Base-by-base conservation (phyloP, 1,140 invertebrate species). In the Neoseiulus cucumeris region DNA sequence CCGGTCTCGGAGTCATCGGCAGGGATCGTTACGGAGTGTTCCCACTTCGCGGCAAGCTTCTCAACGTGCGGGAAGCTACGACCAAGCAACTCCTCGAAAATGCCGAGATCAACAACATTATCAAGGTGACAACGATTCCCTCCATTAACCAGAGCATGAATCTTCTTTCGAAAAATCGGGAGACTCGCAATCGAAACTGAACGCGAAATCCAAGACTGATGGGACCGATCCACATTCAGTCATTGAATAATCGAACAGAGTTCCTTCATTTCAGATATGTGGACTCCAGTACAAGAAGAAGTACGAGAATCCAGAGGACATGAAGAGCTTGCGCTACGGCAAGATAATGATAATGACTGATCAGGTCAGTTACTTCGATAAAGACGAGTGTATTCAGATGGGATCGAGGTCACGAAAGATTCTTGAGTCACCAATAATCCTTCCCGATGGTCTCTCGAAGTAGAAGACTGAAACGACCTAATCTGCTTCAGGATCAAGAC, bases 331-430 rank as follows among this genome's bases (percentile, higher is more conserved):
- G 7, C 82, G 96, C 59, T 98, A 98, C 75, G 92, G 93, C 47
- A 92, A 90, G 78, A 77, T 99, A 9, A 99, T 99, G 96, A 98
- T 99, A 65, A 99, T 99, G 96, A 95, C 95, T 68, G 96, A 99
- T 97, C 96, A 99, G 51, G 51, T 59, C 17, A 29, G 51, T 25
- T 39, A 39, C 9, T 39, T n/a, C n/a, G n/a, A n/a, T n/a, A n/a
- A n/a, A n/a, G n/a, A n/a, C n/a, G n/a, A n/a, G n/a, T n/a, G n/a
- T n/a, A n/a, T n/a, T n/a, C n/a, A n/a, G n/a, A n/a, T n/a, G n/a
- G n/a, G n/a, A n/a, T n/a, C n/a, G n/a, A n/a, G n/a, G n/a, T n/a
- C n/a, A n/a, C n/a, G n/a, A n/a, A n/a, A n/a, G n/a, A n/a, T n/a
- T n/a, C n/a, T n/a, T n/a, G n/a, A n/a, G n/a, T n/a, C n/a, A n/a